Conservation (phyloP, 2,113 vertebrate genomes). For the Dendropsophus ebraccatus region DNA sequence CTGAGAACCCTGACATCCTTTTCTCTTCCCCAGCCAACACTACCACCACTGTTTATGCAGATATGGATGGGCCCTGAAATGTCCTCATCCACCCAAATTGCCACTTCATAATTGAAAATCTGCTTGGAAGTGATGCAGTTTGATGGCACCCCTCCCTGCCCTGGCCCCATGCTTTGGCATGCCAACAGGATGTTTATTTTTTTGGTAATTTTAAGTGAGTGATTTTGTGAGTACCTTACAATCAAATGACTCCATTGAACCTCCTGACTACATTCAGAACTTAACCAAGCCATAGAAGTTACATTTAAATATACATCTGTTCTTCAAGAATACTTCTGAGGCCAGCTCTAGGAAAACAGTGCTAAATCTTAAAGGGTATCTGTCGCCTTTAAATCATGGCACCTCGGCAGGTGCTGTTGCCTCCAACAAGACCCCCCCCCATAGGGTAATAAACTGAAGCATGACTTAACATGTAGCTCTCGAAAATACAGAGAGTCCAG, state of each 20-base stretch:
- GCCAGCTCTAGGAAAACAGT: background rate
- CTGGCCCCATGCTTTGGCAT: background rate
- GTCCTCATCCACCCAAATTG: background rate
- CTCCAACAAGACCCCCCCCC: background rate
- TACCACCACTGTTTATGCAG: background rate
- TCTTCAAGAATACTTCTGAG: conserved; percentile 3
- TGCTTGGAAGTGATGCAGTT: background rate
- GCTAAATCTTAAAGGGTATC: background rate
- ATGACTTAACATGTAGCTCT: background rate
- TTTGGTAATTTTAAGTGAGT: background rate
- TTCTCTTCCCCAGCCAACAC: background rate
- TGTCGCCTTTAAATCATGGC: background rate
- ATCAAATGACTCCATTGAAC: background rate
- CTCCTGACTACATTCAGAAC: background rate
- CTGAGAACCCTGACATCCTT: background rate
- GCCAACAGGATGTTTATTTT: background rate
- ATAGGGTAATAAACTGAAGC: background rate
- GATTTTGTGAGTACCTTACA: background rate
- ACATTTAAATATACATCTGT: background rate
- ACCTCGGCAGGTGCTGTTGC: background rate
- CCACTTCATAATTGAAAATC: background rate
- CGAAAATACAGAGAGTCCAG: background rate
- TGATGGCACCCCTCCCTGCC: background rate
- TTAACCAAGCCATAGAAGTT: background rate
- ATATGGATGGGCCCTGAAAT: background rate